Evolutionary conservation across 1,140 invertebrate species (phyloP).

Genomic region (Anastrepha ludens): DNA sequence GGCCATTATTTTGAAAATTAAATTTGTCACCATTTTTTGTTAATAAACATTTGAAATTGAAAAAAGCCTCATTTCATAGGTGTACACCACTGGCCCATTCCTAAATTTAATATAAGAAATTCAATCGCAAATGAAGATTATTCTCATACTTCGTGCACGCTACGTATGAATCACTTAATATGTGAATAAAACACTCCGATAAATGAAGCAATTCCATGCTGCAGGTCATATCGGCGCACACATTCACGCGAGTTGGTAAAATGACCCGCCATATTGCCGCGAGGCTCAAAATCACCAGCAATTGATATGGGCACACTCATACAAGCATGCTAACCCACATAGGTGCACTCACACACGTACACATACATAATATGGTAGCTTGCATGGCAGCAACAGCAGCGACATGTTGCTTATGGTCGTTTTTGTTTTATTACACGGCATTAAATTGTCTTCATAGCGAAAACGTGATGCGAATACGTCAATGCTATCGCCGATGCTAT

Average conservation of each 20-base stretch:
- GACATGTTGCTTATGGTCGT: slow-evolving; percentile 25
- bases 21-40: too few species aligned
- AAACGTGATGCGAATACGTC: slow-evolving; percentile 50
- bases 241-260: neutral
- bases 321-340: neutral
- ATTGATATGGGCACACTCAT: slow-evolving; percentile 26
- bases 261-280: neutral
- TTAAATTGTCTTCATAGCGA: slow-evolving; percentile 52
- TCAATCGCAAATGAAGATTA: too few species aligned
- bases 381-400: too few species aligned
- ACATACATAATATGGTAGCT: too few species aligned
- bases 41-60: too few species aligned
- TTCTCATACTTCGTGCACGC: too few species aligned
- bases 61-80: too few species aligned
- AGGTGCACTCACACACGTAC: too few species aligned
- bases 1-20: too few species aligned
- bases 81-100: too few species aligned
- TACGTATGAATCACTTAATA: too few species aligned
- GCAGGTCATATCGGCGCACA: neutral
- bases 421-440: slow-evolving; percentile 48
- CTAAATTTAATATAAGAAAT: too few species aligned
- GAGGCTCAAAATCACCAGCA: neutral
- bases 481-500: neutral
- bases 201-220: slow-evolving; percentile 27
- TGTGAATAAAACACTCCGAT: neutral